Evolutionary conservation across 2,888 invertebrate genomes (phyloP).

Genomic region (Napeogenes inachia): DNA sequence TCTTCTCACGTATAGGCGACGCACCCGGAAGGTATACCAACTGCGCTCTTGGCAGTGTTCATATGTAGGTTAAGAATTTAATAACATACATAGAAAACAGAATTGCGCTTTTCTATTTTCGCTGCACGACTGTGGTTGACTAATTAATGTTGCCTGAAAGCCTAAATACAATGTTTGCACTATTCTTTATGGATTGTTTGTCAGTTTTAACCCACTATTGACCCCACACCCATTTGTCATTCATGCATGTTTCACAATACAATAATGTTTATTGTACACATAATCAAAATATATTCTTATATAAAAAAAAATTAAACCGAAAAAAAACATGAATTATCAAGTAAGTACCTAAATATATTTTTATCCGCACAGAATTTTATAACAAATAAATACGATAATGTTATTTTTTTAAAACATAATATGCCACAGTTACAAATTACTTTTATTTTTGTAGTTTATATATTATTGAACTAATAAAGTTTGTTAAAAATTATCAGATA

Average conservation of each 20-base stretch:
- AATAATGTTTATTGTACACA: slow-evolving; percentile 27
- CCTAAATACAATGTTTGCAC: slow-evolving; percentile 58
- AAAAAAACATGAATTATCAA: too few relatives aligned
- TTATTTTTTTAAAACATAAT: too few relatives aligned
- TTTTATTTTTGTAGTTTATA: too few relatives aligned
- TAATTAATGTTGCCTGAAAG: slow-evolving; percentile 66
- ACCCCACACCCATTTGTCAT: slow-evolving; percentile 20
- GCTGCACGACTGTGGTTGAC: slow-evolving; percentile 63
- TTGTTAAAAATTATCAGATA: too few relatives aligned
- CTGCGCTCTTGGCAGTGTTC: slow-evolving; percentile 31
- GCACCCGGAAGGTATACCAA: slow-evolving; percentile 49
- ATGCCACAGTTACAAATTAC: too few relatives aligned
- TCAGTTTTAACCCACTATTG: slow-evolving; percentile 35
- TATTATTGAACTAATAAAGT: too few relatives aligned
- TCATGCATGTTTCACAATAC: slow-evolving; percentile 62
- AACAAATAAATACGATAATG: too few relatives aligned
- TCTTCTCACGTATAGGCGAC: slow-evolving; percentile 67
- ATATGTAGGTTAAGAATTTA: slow-evolving; percentile 16
- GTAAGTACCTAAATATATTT: too few relatives aligned
- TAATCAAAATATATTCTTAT: not conserved
- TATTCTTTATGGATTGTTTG: slow-evolving; percentile 40
- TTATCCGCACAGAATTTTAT: too few relatives aligned
- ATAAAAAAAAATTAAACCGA: not conserved
- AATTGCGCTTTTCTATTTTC: slow-evolving; percentile 33
- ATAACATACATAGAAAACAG: slow-evolving; percentile 21